Evolutionary conservation across 2,113 vertebrate species (phyloP).

Genomic region (Bubo bubo): DNA sequence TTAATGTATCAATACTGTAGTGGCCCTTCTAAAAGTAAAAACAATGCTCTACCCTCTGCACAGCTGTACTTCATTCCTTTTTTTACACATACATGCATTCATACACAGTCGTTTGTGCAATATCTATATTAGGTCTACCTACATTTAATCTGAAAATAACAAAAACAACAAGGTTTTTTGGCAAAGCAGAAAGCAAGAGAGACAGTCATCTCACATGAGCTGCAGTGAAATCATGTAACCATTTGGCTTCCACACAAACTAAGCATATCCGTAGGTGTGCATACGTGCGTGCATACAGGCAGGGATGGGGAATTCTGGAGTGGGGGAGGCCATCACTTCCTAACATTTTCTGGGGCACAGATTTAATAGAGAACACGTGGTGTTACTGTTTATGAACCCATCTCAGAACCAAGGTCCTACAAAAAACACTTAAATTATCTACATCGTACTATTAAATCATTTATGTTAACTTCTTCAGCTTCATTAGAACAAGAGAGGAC

Average conservation of each 20-base stretch:
- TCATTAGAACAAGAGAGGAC: neutral
- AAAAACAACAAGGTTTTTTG: neutral
- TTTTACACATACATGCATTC: neutral
- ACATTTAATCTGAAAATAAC: neutral
- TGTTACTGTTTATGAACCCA: neutral
- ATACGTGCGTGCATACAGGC: fast-evolving
- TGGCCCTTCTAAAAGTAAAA: neutral
- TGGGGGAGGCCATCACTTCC: fast-evolving
- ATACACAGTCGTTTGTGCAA: neutral
- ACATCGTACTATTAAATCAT: fast-evolving
- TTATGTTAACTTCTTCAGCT: neutral
- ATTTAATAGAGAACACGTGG: neutral
- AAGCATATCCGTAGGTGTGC: neutral
- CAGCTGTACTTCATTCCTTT: neutral
- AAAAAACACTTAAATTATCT: neutral
- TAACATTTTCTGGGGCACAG: neutral
- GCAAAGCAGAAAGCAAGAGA: neutral
- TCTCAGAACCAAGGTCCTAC: neutral
- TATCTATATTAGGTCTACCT: neutral
- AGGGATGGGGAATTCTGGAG: neutral
- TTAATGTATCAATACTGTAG: neutral
- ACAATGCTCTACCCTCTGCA: neutral
- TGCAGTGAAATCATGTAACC: neutral
- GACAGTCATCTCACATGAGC: neutral
- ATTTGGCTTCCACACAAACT: neutral